Evolutionary conservation across 2,113 vertebrate species (phyloP).

Genomic region (Elanus axillaris): DNA sequence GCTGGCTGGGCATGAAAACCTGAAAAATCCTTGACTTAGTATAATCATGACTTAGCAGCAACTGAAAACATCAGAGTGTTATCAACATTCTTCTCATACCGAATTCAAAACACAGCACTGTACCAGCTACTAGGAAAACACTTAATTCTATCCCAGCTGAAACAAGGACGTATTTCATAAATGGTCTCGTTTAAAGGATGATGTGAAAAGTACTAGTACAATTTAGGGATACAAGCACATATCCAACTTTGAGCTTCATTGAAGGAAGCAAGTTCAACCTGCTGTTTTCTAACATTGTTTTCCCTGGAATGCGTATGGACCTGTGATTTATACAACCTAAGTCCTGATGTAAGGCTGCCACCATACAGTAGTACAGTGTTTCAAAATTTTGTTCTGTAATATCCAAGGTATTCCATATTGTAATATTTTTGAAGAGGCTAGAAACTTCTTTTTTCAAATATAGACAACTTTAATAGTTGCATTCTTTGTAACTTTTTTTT

Average conservation of each 20-base stretch:
- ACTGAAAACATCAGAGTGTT: too few species aligned
- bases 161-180: not conserved
- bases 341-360: not conserved
- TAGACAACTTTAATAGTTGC: not conserved
- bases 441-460: not conserved
- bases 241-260: not conserved
- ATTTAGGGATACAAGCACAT: not conserved
- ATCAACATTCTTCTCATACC: too few species aligned
- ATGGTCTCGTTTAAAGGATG: not conserved
- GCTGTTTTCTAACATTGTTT: rapidly evolving
- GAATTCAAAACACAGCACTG: too few species aligned
- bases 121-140: too few species aligned
- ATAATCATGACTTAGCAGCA: too few species aligned
- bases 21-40: too few species aligned
- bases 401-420: not conserved
- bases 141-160: too few species aligned
- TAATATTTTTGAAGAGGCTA: not conserved
- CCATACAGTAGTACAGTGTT: not conserved
- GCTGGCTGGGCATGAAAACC: too few species aligned
- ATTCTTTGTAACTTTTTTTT: not conserved
- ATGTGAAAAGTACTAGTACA: not conserved
- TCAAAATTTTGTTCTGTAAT: not conserved
- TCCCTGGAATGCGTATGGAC: not conserved
- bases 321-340: not conserved
- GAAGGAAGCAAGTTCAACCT: not conserved